Evolutionary conservation across 1,140 invertebrate species (phyloP).

Genomic region (Leptestheria dahalacensis): DNA sequence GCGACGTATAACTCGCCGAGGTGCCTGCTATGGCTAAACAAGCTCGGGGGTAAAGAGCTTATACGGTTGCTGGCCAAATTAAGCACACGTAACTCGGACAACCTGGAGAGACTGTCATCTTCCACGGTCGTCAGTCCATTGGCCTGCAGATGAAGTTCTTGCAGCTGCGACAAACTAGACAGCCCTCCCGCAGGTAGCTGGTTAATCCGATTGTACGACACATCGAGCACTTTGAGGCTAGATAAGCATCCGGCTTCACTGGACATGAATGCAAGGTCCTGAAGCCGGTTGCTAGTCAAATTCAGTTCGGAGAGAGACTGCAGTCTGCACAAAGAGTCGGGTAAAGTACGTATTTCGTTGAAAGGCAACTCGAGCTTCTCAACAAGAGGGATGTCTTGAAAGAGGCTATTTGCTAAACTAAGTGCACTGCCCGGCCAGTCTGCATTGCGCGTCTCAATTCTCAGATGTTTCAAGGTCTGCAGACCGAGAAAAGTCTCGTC

Average conservation of each 20-base stretch:
- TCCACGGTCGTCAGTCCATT: conserved; percentile 66
- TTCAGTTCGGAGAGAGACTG: conserved; percentile 64
- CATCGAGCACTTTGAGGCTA: conserved; percentile 36
- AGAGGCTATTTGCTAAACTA: conserved; percentile 46
- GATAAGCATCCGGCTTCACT: conserved; percentile 36
- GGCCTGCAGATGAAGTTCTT: conserved; percentile 58
- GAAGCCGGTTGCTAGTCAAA: conserved; percentile 61
- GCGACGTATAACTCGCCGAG: conserved; percentile 64
- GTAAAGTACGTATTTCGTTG: conserved; percentile 62
- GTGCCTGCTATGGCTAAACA: conserved; percentile 52
- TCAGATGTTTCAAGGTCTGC: conserved; percentile 50
- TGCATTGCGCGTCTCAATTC: conserved; percentile 56
- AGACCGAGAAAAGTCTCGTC: conserved; percentile 58
- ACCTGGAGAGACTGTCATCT: conserved; percentile 53
- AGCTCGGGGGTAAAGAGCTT: conserved; percentile 51
- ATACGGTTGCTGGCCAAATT: conserved; percentile 72
- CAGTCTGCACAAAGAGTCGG: conserved; percentile 57
- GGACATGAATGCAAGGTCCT: conserved; percentile 53
- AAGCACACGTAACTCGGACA: conserved; percentile 54
- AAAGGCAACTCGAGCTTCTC: conserved; percentile 60
- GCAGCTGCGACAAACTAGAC: conserved; percentile 49
- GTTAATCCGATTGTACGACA: conserved; percentile 60
- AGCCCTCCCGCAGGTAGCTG: conserved; percentile 51
- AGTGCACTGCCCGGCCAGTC: conserved; percentile 54
- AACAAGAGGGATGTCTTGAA: conserved; percentile 57